Evolutionary conservation across 2,113 vertebrate genomes (phyloP), one percentile per base, ranked within the genome.

Genomic region (Globicephala melas): DNA sequence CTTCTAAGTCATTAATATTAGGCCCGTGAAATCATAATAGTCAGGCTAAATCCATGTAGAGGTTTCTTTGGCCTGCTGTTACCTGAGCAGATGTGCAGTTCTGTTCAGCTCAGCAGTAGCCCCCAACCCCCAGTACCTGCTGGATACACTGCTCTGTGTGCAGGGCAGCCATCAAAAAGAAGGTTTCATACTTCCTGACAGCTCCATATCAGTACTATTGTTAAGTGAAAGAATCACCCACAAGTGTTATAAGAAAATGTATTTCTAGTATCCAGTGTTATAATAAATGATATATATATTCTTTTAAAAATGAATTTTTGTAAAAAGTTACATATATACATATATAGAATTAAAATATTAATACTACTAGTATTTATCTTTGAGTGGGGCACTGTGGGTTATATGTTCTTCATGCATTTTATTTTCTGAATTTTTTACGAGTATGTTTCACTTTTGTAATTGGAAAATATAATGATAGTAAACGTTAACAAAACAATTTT

Each of bases 361-460:
- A 36, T 82, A 9, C 41, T 80, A 62, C 6, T 86, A 41, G 6
- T 63, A 63, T 84, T 90, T 88, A 10, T 50, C n/a, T 85, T 63
- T 80, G 33, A 58, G 14, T 74, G 23, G 63, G 28, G 4, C 20
- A 38, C 87, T 94, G 41, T 77, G 44, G 76, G 13, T 94, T 95
- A 36, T 88, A 36, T 73, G 90, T 73, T 44, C 55, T 91, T 73
- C 63, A 47, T 71, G 81, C 38, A 82, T 95, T 76, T 74, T 90
- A 83, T 63, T 93, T 89, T 92, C 53, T 90, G 5, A 86, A 82
- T 81, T 94, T 83, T 76, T 76, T 88, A 74, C 13, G 15, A 84
- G 13, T 92, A 65, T 92, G 21, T 53, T 17, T 87, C 55, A 87
- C 55, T 87, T 79, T 65, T 71, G 70, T 94, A 84, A 92, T 92